phyloP scores from a whole-genome alignment of 2,888 invertebrate species.

The Frankliniella fusca region DNA sequence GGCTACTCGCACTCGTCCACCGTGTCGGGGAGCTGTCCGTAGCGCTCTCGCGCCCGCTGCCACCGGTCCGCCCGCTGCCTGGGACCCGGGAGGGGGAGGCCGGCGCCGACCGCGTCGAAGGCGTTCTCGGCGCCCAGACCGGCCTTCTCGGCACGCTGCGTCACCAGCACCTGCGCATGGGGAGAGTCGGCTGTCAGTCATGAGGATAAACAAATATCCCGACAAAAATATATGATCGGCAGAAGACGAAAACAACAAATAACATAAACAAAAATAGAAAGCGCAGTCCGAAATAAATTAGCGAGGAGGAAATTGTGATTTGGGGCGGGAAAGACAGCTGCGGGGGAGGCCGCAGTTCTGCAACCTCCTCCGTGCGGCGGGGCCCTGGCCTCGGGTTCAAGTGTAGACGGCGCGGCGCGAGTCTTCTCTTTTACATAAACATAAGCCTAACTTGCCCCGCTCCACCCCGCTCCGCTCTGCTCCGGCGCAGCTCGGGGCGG shows the following conservation, averaged over 20 bases:
- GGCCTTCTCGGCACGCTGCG: constrained; percentile 49
- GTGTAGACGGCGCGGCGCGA: not conserved
- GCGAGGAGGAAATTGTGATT: not conserved
- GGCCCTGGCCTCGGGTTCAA: not conserved
- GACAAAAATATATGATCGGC: not conserved
- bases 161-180: constrained; percentile 36
- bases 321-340: not conserved
- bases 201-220: constrained; percentile 6
- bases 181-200: not conserved
- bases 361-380: too few species aligned
- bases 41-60: constrained; percentile 49
- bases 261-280: not conserved
- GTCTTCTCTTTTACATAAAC: not conserved
- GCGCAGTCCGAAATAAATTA: not conserved
- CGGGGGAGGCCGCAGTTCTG: not conserved
- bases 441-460: not conserved
- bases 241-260: not conserved
- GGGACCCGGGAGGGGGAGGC: constrained; percentile 40
- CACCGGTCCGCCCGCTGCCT: constrained; percentile 47
- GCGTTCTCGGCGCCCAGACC: constrained; percentile 56
- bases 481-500: too few species aligned
- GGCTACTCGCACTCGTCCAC: not conserved
- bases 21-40: constrained; percentile 44
- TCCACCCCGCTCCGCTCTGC: not conserved
- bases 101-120: constrained; percentile 40